These are phyloP conservation scores for Hypanus sabinus DNA, from an alignment of 2,113 vertebrate genomes.

Conservation along the genomic window DNA sequence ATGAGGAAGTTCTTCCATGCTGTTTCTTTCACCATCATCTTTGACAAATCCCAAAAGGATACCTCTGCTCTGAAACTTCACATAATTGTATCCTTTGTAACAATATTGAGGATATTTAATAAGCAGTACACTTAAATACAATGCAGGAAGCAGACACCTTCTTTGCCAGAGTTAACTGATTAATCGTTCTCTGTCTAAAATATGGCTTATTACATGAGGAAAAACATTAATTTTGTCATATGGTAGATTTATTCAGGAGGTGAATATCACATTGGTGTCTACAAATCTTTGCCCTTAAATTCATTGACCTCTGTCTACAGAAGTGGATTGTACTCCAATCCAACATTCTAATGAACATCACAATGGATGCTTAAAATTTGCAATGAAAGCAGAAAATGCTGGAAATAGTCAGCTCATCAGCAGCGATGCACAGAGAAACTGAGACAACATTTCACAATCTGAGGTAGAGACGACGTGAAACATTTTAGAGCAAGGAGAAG, in stretches of 20 bases:
- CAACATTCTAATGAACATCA: no score
- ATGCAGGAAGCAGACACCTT: not conserved
- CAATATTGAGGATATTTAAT: not conserved
- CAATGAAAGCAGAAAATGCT: no score
- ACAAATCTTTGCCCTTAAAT: not conserved
- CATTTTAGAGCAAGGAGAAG: no score
- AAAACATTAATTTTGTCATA: not conserved
- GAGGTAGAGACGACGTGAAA: no score
- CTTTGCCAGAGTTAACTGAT: not conserved
- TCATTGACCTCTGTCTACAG: not conserved
- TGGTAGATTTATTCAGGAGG: not conserved
- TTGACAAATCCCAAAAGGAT: not conserved
- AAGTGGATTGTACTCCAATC: not conserved
- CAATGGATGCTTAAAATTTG: no score
- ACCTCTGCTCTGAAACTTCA: not conserved
- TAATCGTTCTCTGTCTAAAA: not conserved
- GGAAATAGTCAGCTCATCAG: no score
- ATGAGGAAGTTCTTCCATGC: not conserved
- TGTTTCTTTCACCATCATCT: not conserved
- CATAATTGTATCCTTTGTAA: not conserved
- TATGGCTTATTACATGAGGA: not conserved
- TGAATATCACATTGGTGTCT: not conserved
- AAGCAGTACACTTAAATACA: not conserved
- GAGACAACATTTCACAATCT: no score
- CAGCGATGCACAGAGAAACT: no score